A percentile compares a stretch with the other conserved stretches of the same genome.
phyloP scores from a whole-genome alignment of 2,888 invertebrate species.

The Allophyes oxyacanthae region DNA sequence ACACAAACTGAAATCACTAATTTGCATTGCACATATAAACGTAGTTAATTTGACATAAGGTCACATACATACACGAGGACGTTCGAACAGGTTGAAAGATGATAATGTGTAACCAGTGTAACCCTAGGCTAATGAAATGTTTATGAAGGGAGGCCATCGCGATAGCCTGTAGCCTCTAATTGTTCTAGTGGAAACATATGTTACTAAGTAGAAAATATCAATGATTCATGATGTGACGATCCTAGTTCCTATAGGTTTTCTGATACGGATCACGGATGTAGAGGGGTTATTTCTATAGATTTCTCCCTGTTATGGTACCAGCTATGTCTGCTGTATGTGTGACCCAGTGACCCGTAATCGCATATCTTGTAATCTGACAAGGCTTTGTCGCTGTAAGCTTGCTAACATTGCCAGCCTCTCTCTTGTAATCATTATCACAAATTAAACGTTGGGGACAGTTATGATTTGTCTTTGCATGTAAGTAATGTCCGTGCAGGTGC shows the following conservation, averaged over 20 bases:
- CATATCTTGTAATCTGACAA: conserved; percentile 47
- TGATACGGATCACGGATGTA: conserved; percentile 39
- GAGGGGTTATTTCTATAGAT: conserved; percentile 19
- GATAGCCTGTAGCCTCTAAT: conserved; percentile 45
- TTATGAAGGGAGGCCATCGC: conserved; percentile 42
- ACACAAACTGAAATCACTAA: conserved; percentile 38
- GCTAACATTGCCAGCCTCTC: conserved; percentile 19
- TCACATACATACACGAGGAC: conserved; percentile 40
- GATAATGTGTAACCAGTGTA: conserved; percentile 52
- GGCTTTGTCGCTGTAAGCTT: conserved; percentile 25
- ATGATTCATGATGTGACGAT: conserved; percentile 41
- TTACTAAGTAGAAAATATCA: conserved; percentile 33
- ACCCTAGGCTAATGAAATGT: conserved; percentile 43
- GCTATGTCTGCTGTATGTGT: background rate
- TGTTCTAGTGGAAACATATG: conserved; percentile 39
- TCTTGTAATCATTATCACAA: conserved; percentile 17
- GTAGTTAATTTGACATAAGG: conserved; percentile 52
- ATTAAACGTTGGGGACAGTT: background rate
- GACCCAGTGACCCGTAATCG: conserved; percentile 22
- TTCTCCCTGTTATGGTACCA: conserved; percentile 26
- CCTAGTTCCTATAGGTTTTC: background rate
- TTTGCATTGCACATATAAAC: conserved; percentile 25
- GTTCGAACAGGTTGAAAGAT: conserved; percentile 50
- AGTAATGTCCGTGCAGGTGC: no score
- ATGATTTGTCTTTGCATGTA: conserved; percentile 14